Base-by-base conservation (phyloP, 2,888 invertebrate genomes). In the Lasioglossum villosulum region DNA sequence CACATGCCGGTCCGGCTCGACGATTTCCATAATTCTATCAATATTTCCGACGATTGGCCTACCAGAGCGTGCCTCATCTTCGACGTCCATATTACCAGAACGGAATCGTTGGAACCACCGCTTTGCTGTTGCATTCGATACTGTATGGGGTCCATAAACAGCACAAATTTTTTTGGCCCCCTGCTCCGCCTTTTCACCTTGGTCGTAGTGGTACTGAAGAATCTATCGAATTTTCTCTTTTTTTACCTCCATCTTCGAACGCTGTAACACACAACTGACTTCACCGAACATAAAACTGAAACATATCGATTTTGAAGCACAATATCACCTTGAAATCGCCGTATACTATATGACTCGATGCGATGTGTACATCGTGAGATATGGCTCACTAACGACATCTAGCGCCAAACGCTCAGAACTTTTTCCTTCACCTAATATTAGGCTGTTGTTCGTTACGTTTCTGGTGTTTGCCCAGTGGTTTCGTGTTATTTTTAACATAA, bases 81-180 rank as follows among this genome's bases (percentile, higher is more conserved):
- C 23, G 52, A 52, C 52, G 23, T 52, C 52, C 52, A 52, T 23
- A 6, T 52, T 52, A 52, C 23, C 63, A 66, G 45, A 76, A 76
- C 66, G 77, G 70, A 77, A 70, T 16, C 77, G 77, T 68, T 70
- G 77, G 68, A 77, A 77, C 70, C 70, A 70, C 37, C 52, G 48
- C 68, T 78, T 78, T 72, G 42, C 72, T 78, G 71, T 72, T 78
- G 78, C 78, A 72, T 78, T 78, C 78, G 71, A 78, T 72, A 45
- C 59, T 71, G 59, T 78, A 71, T 78, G 72, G 59, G 56, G 59
- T 78, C 71, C 59, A 59, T 78, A 72, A 42, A 72, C 78, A 72
- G 78, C 42, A 72, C 72, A 78, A 71, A 78, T 72, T 78, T 78
- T 71, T 72, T 78, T 71, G 71, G 30, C 78, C 45, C 59, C 59